Evolutionary conservation across 2,888 invertebrate genomes (phyloP).

Genomic region (Morinoia aosen): DNA sequence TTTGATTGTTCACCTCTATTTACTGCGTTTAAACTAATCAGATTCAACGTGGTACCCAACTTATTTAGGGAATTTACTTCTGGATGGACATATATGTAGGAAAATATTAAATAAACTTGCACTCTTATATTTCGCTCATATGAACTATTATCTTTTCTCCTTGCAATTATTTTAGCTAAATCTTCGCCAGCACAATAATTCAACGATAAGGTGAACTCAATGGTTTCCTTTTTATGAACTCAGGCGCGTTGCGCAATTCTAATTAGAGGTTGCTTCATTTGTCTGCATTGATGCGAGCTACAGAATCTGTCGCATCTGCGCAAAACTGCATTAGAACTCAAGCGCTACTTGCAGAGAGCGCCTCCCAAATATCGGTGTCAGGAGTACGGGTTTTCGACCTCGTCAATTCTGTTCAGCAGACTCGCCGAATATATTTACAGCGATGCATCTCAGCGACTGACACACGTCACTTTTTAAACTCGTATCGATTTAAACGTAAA

Average conservation of each 20-base stretch:
- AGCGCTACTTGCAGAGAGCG: neutral
- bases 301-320: neutral
- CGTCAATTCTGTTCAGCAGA: neutral
- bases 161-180: too few relatives aligned
- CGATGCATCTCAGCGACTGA: constrained; percentile 19
- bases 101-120: too few relatives aligned
- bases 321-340: neutral
- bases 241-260: neutral
- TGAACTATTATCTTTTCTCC: too few relatives aligned
- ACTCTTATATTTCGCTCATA: too few relatives aligned
- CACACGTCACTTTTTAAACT: constrained; percentile 13
- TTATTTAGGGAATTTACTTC: too few relatives aligned
- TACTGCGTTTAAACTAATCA: too few relatives aligned
- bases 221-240: too few relatives aligned
- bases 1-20: too few relatives aligned
- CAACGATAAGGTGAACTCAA: too few relatives aligned
- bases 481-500: constrained; percentile 15
- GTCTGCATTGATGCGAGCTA: neutral
- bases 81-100: too few relatives aligned
- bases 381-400: neutral
- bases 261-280: neutral
- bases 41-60: too few relatives aligned
- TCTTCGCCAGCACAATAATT: too few relatives aligned
- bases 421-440: constrained; percentile 16
- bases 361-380: neutral